Base-by-base conservation (phyloP, 2,888 invertebrate genomes). In the Hydrotaea cyrtoneurina region DNA sequence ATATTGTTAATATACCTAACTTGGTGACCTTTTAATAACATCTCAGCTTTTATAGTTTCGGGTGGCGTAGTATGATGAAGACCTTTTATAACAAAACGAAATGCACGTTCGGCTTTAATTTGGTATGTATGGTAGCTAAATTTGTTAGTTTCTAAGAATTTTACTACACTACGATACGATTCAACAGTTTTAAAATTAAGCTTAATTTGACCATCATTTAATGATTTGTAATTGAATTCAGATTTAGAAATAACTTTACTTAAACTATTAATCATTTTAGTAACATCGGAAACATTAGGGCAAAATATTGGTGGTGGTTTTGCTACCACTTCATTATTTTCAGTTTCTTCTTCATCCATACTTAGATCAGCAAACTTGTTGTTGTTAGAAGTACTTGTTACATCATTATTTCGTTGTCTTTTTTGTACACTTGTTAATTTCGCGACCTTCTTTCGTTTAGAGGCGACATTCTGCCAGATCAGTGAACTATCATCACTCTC, bases 41-140 rank as follows among this genome's bases (percentile, higher is more conserved):
- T 31, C 17, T 31, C 62, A 8, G 62, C 55, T 66, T 66, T 66
- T 15, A 66, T 66, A 62, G 36, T 55, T 66, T 31, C 50, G 7
- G 36, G 7, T 0, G 7, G 15, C 17, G 76, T 66, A 31, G 53
- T 26, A 66, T 26, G 39, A 50, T 77, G 71, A 43, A 76, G 72
- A 55, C 59, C 71, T 57, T 80, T 50, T n/a, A 75, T 75, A 0
- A 62, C 59, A 15, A 71, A 36, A 46, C 62, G 55, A 71, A 43
- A 80, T 8, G 72, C 36, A 26, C 62, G 36, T 8, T 76, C 71
- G 15, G 23, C 46, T 74, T 80, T 74, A 5, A 74, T 10, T 23
- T 79, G 79, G 15, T 66, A 73, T 0, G 76, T 80, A 23, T 80
- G 80, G 75, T 75, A 80, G n/a, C 31, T 66, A 2, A 76, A 31